Conservation (phyloP, 92 coral and sea anemone genomes). For the Zoanthus gigantus region DNA sequence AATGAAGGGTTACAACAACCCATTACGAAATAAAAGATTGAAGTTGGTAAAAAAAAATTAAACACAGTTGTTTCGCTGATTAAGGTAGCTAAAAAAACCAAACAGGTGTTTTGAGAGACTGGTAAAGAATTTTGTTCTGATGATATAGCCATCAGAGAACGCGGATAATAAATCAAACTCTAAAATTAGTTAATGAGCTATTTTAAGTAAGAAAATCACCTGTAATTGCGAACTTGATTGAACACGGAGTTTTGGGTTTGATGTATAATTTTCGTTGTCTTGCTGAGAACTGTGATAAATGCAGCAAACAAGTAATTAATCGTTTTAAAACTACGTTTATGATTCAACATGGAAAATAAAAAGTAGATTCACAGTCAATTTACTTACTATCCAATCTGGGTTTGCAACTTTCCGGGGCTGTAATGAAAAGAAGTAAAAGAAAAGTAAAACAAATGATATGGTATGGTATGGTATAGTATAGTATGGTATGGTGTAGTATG, state of each 20-base stretch:
- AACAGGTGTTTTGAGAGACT: no score
- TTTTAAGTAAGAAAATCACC: constrained; percentile 40
- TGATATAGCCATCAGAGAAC: no score
- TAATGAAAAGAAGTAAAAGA: background rate
- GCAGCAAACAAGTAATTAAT: background rate
- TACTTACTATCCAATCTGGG: constrained; percentile 99
- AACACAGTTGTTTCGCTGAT: no score
- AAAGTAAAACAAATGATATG: background rate
- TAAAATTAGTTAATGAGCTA: no score
- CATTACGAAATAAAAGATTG: no score
- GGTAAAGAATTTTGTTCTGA: no score
- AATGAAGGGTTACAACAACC: no score
- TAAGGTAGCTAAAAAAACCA: no score
- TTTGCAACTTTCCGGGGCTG: constrained; percentile 98
- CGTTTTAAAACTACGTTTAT: no score
- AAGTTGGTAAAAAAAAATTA: no score
- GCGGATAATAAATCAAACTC: no score
- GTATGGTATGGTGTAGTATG: background rate
- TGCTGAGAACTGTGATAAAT: constrained; percentile 65
- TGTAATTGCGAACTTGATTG: constrained; percentile 81
- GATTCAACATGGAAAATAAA: no score
- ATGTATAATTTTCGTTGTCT: constrained; percentile 87
- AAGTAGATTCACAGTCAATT: background rate
- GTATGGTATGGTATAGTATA: background rate
- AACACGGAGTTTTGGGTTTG: constrained; percentile 91